Base-by-base conservation (phyloP, 2,797 vertebrate genomes). In the Helostoma temminkii region DNA sequence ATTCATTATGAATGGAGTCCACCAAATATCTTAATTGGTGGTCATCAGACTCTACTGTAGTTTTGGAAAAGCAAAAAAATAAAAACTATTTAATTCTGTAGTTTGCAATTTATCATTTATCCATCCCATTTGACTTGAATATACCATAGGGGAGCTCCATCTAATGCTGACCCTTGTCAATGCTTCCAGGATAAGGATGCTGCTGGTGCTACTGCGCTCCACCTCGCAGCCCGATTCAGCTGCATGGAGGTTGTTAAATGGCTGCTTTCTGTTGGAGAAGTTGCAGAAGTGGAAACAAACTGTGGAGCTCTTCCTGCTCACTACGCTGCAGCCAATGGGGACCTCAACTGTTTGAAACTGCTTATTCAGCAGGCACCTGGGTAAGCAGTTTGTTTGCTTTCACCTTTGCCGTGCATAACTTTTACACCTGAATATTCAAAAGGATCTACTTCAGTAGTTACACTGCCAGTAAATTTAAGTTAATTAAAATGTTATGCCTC, bases 301-400 rank as follows among this genome's bases (percentile, higher is more conserved):
- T 94, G 95, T 37, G 94, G 95, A 36, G 96, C 95, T 1, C 70
- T 95, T 66, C 93, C 96, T 0, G 93, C 94, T 60, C 96, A 97
- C 89, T 96, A 96, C 0, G 94, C 95, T 0, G 94, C 95, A 0
- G 93, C 93, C 63, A 95, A 91, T 3, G 95, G 95, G 3, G 92
- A 95, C 76, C 93, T 96, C 19, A 88, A 88, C 65, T 94, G 95
- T 77, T 84, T 96, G 61, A 94, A 95, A 69, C 90, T 95, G 8
- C 93, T 97, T 41, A 21, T 93, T 1, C 82, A 81, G 0, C 90
- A 91, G 16, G 85, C 92, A 16, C 76, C 91, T 11, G 78, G 94
- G 95, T 96, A 87, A 83, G 5, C 18, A 45, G 87, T 69, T 67
- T 34, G 47, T 15, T 2, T 1, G 4, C 28, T 15, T 14, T 45